phyloP scores from a whole-genome alignment of 37 sponge, comb jelly and placozoan genomes.

The Petrosia ficiformis region DNA sequence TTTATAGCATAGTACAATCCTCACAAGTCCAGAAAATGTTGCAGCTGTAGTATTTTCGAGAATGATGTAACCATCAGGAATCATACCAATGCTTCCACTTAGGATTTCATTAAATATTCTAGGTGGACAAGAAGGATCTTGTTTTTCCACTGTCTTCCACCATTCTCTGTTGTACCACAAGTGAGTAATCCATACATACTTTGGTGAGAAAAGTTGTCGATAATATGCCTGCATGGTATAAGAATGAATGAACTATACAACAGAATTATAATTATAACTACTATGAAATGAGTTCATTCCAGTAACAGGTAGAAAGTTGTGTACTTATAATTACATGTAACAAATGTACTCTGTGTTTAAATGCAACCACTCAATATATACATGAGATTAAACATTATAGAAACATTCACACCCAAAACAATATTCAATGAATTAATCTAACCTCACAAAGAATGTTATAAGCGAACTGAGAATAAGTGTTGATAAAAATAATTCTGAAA shows the following conservation, averaged over 20 bases:
- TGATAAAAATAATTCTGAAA: background rate
- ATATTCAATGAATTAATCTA: background rate
- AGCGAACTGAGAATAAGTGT: background rate
- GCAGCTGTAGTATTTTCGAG: background rate
- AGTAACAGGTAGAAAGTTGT: too few species aligned
- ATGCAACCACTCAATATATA: too few species aligned
- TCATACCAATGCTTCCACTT: background rate
- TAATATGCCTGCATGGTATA: constrained; percentile 23
- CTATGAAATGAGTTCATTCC: too few species aligned
- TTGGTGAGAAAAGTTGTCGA: constrained; percentile 3
- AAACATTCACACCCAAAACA: background rate
- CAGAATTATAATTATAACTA: too few species aligned
- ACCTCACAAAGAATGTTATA: background rate
- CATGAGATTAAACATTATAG: too few species aligned
- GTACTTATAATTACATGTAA: too few species aligned
- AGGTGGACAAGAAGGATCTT: background rate
- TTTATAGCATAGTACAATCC: too few species aligned
- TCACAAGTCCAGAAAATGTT: constrained; percentile 5
- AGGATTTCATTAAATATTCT: background rate
- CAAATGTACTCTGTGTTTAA: too few species aligned
- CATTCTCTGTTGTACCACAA: background rate
- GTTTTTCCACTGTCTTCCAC: background rate
- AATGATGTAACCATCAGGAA: background rate
- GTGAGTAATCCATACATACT: constrained; percentile 25
- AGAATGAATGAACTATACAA: too few species aligned